Percentiles rank a stretch among this genome's conserved stretches.
Evolutionary conservation across 2,797 vertebrate species (phyloP).

Genomic region (Mormyrus hasselquistii): DNA sequence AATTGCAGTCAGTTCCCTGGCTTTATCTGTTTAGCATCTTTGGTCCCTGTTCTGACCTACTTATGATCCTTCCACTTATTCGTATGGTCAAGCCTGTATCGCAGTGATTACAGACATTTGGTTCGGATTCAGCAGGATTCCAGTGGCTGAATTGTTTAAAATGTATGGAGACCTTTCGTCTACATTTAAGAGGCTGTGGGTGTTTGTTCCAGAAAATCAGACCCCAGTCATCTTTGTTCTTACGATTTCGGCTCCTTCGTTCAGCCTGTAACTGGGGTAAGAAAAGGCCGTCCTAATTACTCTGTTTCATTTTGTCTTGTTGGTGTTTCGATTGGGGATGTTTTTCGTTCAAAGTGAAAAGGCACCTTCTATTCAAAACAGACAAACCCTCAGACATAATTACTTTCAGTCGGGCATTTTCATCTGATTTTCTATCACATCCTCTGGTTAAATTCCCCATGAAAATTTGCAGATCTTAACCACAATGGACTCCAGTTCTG

Average conservation of each 20-base stretch:
- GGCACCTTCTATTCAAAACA: background rate
- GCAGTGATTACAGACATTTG: background rate
- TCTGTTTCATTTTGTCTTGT: background rate
- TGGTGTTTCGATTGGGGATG: background rate
- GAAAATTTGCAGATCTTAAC: background rate
- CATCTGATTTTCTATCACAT: background rate
- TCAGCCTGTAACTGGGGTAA: background rate
- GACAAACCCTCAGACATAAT: background rate
- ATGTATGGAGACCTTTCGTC: background rate
- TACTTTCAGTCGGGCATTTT: background rate
- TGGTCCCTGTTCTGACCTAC: background rate
- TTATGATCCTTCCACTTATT: background rate
- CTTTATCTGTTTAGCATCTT: background rate
- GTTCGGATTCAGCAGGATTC: background rate
- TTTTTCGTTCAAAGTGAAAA: background rate
- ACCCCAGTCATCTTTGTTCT: background rate
- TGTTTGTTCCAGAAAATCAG: background rate
- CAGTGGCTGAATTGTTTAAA: background rate
- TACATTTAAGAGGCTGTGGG: background rate
- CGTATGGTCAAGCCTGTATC: background rate
- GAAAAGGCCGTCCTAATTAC: conserved; percentile 49
- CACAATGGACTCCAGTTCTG: background rate
- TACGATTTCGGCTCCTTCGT: background rate
- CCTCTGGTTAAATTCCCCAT: background rate
- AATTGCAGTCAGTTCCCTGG: background rate